Evolutionary conservation across 2,797 vertebrate genomes (phyloP).

Genomic region (Amblyraja radiata): DNA sequence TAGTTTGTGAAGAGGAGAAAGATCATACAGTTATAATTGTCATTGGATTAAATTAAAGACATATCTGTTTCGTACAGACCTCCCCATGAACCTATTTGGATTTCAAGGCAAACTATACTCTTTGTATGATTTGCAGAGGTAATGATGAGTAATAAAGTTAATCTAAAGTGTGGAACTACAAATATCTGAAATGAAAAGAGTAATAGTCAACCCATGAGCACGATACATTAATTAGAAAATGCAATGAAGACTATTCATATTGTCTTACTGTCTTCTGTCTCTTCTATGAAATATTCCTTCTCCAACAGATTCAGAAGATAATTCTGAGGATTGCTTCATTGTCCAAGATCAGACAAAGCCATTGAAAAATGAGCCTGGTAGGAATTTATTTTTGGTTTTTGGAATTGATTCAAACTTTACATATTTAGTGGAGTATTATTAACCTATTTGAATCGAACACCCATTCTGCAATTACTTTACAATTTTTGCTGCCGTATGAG

Average conservation of each 20-base stretch:
- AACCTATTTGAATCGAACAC: neutral
- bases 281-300: conserved; percentile 43
- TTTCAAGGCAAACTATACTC: neutral
- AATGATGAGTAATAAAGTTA: neutral
- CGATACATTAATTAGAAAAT: conserved; percentile 4
- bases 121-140: neutral
- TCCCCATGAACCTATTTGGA: neutral
- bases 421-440: neutral
- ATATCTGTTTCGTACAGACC: neutral
- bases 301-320: conserved; percentile 44
- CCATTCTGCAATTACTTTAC: neutral
- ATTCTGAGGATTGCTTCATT: neutral
- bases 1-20: neutral
- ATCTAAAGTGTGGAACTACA: neutral
- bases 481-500: neutral
- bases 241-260: neutral
- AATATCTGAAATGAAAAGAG: neutral
- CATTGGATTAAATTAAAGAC: neutral
- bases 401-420: neutral
- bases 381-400: neutral
- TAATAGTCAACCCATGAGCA: neutral
- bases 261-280: conserved; percentile 21
- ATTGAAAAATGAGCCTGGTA: conserved; percentile 7
- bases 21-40: neutral
- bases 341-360: neutral